Conservation (phyloP, 2,888 invertebrate species). For the Cephus nigrinus region DNA sequence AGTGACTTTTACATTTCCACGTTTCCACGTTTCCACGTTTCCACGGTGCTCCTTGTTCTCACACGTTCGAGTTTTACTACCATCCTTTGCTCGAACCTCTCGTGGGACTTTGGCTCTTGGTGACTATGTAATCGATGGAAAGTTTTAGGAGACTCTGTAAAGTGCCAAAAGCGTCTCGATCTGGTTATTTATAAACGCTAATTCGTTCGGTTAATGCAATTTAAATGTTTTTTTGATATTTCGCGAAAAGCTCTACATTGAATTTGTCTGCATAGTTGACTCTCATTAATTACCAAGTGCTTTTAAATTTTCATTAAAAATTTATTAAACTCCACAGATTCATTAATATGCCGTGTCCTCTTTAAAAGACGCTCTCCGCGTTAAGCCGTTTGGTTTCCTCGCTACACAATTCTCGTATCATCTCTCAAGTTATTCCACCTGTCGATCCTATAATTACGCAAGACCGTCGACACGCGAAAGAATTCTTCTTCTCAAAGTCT, state of each 20-base stretch:
- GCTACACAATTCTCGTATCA: too few relatives aligned
- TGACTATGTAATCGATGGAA: neutral
- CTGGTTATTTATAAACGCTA: neutral
- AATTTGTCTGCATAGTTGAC: neutral
- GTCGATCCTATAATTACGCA: neutral
- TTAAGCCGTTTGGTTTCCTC: neutral
- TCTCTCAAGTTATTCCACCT: neutral
- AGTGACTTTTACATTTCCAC: neutral
- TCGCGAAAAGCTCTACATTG: neutral
- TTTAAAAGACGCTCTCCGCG: neutral
- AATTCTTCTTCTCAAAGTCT: neutral
- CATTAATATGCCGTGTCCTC: neutral
- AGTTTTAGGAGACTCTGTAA: neutral
- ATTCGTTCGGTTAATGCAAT: neutral
- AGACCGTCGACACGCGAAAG: neutral
- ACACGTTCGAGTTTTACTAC: neutral
- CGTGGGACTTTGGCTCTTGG: too few relatives aligned
- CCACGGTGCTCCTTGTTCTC: neutral
- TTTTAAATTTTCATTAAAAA: neutral
- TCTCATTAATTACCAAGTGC: neutral
- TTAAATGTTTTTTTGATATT: neutral
- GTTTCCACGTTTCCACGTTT: neutral
- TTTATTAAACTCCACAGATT: neutral
- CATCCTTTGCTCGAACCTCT: too few relatives aligned
- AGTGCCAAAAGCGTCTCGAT: neutral